Evolutionary conservation across 2,113 vertebrate genomes (phyloP), one percentile per base, ranked within the genome.

Genomic region (Urocynchramus pylzowi): DNA sequence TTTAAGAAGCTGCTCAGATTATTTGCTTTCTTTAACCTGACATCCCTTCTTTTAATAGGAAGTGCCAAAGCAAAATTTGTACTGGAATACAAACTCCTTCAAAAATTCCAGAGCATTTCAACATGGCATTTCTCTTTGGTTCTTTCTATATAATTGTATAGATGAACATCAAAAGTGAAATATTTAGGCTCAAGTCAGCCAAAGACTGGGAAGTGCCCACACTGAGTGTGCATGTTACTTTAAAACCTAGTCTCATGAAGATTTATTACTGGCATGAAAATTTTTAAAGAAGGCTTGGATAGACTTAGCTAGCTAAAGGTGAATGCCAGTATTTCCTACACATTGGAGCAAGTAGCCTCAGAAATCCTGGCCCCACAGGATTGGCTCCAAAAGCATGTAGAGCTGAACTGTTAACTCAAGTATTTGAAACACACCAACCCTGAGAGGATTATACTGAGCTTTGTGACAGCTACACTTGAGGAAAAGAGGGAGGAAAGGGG

Each of bases 401-500:
- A 82, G 45, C 53, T 53, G 70, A 76, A 60, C 27, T 63, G 24
- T 79, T 82, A 76, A 56, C 35, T 61, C 42, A 61, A 70, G 44
- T 65, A 87, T 74, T 49, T 1, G 3, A 87, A 95, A 78, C 20
- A 74, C 37, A n/a, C 0, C 1, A 18, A 49, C 63, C 31, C 7
- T 16, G 50, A 89, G 68, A 80, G 26, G 54, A 83, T 79, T 89
- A 39, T 47, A 74, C 22, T 10, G 45, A 88, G 26, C 53, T 86
- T 63, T 95, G 50, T 39, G 78, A 61, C 53, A 80, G 35, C 47
- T 59, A 37, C 52, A 37, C 63, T 74, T 80, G 7, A 90, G 44
- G 47, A 70, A 74, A 94, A 86, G 82, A 84, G 71, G 83, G 52
- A 97, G 67, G 63, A 95, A 95, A 89, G 78, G 80, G 81, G 75